Base-by-base conservation (phyloP, 2,888 invertebrate genomes). In the Agrypnus murinus region DNA sequence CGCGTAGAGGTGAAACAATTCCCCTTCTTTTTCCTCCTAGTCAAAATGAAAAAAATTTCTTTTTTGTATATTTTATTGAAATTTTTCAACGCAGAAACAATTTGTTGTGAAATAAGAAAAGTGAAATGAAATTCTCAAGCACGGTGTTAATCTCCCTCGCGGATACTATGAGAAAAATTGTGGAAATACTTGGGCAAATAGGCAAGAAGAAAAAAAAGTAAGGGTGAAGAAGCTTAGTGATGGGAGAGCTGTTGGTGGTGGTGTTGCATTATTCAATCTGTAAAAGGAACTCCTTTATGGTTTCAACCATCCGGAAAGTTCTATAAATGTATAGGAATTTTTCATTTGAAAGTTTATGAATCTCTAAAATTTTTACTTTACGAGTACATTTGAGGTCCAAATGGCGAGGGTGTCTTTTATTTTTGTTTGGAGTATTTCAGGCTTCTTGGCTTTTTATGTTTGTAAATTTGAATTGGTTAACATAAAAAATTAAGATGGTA, bases 361-460 rank as follows among this genome's bases (percentile, higher is more conserved):
- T 50, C 50, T 12, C 50, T 31, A 31, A 50, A 50, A 50, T 50
- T 50, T 50, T 50, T 19, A 50, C 17, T 19, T 46, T n/a, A 14
- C 8, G n/a, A 3, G 25, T 5, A 12, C 31, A 31, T 50, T 50
- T 50, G 50, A 50, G 31, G 50, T 50, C 12, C 3, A 25, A 25
- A 25, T 25, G 25, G 25, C 5, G 25, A 25, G 25, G 25, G 25
- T 25, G 25, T 2, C 5, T 25, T 25, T 25, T 25, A 25, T 25
- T 25, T 25, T 25, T 25, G 25, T 25, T 25, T 25, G 25, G n/a
- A n/a, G n/a, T n/a, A n/a, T n/a, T n/a, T n/a, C n/a, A n/a, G n/a
- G n/a, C n/a, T n/a, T n/a, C n/a, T n/a, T n/a, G n/a, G n/a, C n/a
- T n/a, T n/a, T n/a, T n/a, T n/a, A n/a, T n/a, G n/a, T n/a, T n/a